Evolutionary conservation across 2,888 invertebrate genomes (phyloP).

Genomic region (Argyresthia goedartella): DNA sequence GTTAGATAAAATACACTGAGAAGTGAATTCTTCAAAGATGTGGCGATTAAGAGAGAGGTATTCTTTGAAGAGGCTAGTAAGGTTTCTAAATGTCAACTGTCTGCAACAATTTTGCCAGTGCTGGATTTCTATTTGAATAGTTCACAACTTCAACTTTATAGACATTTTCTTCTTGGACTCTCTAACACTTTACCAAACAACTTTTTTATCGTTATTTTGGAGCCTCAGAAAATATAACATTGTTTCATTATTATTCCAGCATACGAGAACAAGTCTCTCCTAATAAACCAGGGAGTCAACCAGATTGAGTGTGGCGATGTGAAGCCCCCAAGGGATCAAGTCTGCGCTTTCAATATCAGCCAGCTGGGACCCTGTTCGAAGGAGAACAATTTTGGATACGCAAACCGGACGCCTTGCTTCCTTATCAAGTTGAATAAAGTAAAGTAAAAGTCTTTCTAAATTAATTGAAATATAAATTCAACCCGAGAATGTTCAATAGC

Average conservation of each 20-base stretch:
- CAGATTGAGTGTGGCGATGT: conserved; percentile 39
- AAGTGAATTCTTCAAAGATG: too few species aligned
- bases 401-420: conserved; percentile 89
- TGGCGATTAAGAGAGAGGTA: too few species aligned
- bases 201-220: too few species aligned
- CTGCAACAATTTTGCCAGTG: too few species aligned
- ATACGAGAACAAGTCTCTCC: conserved; percentile 44
- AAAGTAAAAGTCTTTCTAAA: background rate
- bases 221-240: background rate
- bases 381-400: conserved; percentile 88
- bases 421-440: conserved; percentile 91
- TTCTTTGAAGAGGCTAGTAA: too few species aligned
- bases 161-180: too few species aligned
- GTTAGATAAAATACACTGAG: too few species aligned
- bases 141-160: too few species aligned
- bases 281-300: conserved; percentile 40
- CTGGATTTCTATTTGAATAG: too few species aligned
- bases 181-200: too few species aligned
- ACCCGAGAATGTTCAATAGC: background rate
- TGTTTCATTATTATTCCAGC: conserved; percentile 25
- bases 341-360: conserved; percentile 86
- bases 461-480: conserved; percentile 4
- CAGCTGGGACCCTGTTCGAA: conserved; percentile 82
- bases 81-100: too few species aligned
- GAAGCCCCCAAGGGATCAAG: conserved; percentile 44